Conservation (phyloP, 92 coral and sea anemone genomes). For the Phenganax marumi region DNA sequence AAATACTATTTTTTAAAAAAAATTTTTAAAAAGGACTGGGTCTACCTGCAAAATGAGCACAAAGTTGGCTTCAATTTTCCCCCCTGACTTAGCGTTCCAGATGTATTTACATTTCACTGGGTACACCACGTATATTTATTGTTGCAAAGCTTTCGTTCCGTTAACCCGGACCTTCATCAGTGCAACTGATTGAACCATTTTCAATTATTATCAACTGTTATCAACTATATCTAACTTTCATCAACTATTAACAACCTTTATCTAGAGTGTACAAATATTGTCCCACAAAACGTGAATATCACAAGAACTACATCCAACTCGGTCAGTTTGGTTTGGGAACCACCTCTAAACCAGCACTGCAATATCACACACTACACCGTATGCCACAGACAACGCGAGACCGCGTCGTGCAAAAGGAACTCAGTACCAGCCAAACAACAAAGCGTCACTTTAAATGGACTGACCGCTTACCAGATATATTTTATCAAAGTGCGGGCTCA, state of each 20-base stretch:
- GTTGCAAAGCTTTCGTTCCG: too few relatives aligned
- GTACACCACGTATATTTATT: too few relatives aligned
- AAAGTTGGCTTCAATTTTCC: too few relatives aligned
- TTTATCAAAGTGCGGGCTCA: constrained; percentile 5
- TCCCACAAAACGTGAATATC: neutral
- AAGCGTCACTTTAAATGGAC: neutral
- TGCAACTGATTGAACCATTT: neutral
- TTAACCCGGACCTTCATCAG: neutral
- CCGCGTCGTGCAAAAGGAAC: neutral
- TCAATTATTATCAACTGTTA: too few relatives aligned
- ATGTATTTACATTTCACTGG: too few relatives aligned
- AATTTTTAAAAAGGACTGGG: too few relatives aligned
- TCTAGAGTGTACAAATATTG: neutral
- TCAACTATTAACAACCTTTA: too few relatives aligned
- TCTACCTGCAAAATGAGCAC: too few relatives aligned
- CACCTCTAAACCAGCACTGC: neutral
- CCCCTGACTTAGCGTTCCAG: too few relatives aligned
- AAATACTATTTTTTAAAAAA: neutral
- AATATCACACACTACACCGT: constrained; percentile 4
- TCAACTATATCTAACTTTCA: too few relatives aligned
- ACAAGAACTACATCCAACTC: neutral
- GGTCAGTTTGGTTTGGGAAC: neutral
- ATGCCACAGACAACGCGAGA: neutral
- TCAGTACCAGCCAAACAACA: neutral
- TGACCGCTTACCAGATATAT: neutral